Conservation (phyloP, 2,113 vertebrate genomes). For the Danionella cerebrum region DNA sequence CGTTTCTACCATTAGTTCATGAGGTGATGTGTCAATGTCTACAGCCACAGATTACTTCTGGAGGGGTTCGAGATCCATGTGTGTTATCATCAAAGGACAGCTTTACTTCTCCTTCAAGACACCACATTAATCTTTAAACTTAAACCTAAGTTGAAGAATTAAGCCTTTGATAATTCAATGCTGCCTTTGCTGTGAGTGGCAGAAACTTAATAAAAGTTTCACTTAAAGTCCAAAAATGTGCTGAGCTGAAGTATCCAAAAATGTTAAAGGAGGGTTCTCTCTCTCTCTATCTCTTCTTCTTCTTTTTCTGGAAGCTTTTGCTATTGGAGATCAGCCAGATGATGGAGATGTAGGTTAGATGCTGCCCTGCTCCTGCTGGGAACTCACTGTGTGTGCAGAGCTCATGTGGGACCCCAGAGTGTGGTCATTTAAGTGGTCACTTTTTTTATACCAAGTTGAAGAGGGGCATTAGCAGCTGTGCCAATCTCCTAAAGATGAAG, state of each 20-base stretch:
- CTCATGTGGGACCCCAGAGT: too few species aligned
- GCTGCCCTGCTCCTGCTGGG: slow-evolving; percentile 48
- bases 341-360: slow-evolving; percentile 36
- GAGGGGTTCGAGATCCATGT: slow-evolving; percentile 10
- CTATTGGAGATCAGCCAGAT: slow-evolving; percentile 24
- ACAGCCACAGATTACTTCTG: slow-evolving; percentile 25
- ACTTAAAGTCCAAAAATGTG: too few species aligned
- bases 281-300: not conserved
- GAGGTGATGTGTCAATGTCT: slow-evolving; percentile 40
- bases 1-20: slow-evolving; percentile 27
- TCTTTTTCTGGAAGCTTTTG: not conserved
- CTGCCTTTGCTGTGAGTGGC: not conserved
- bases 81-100: slow-evolving; percentile 41
- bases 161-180: slow-evolving; percentile 4
- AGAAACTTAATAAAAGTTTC: not conserved
- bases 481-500: too few species aligned
- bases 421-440: slow-evolving; percentile 42
- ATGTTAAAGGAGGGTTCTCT: too few species aligned
- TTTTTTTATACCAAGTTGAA: too few species aligned
- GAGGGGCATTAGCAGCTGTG: too few species aligned
- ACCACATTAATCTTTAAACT: slow-evolving; percentile 19
- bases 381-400: too few species aligned
- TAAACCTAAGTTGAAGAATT: not conserved
- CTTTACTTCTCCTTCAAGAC: slow-evolving; percentile 29
- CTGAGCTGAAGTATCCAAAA: too few species aligned